These are phyloP conservation scores for Spea hammondii DNA, from an alignment of 2,797 vertebrate genomes.

Conservation along the genomic window DNA sequence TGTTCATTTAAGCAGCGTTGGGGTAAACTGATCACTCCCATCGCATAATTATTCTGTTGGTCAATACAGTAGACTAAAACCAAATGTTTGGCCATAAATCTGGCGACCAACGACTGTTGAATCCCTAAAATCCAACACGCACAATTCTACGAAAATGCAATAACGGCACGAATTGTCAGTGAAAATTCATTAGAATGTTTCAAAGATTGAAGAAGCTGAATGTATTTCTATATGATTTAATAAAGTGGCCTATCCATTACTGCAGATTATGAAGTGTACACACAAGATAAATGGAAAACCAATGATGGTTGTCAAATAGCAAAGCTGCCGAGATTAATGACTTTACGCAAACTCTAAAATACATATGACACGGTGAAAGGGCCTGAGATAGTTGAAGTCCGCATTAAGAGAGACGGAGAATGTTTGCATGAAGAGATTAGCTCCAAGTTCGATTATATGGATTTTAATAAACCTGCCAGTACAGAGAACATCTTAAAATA, in stretches of 20 bases:
- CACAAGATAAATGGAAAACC: slow-evolving; percentile 10
- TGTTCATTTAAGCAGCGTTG: too few relatives aligned
- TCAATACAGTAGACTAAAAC: background rate
- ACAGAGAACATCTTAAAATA: background rate
- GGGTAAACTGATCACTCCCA: too few relatives aligned
- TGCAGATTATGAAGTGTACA: slow-evolving; percentile 3
- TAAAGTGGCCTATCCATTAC: slow-evolving; percentile 13
- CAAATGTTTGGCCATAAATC: background rate
- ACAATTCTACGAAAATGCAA: slow-evolving; percentile 11
- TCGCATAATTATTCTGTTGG: background rate
- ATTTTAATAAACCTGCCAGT: slow-evolving; percentile 15
- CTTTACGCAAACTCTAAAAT: slow-evolving; percentile 27
- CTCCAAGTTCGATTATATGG: background rate
- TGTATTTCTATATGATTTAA: slow-evolving; percentile 14
- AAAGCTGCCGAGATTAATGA: slow-evolving; percentile 33
- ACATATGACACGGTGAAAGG: slow-evolving; percentile 28
- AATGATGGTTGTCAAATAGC: slow-evolving; percentile 17
- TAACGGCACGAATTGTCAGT: slow-evolving; percentile 24
- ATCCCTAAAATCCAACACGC: background rate
- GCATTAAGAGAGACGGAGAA: slow-evolving; percentile 2
- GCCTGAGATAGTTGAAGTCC: slow-evolving; percentile 3
- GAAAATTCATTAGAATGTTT: slow-evolving; percentile 29
- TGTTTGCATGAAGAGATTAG: slow-evolving; percentile 20
- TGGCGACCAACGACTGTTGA: background rate
- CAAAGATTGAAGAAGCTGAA: slow-evolving; percentile 2